Evolutionary conservation across 2,797 vertebrate genomes (phyloP), one percentile per base, ranked within the genome.

Genomic region (Catharus ustulatus): DNA sequence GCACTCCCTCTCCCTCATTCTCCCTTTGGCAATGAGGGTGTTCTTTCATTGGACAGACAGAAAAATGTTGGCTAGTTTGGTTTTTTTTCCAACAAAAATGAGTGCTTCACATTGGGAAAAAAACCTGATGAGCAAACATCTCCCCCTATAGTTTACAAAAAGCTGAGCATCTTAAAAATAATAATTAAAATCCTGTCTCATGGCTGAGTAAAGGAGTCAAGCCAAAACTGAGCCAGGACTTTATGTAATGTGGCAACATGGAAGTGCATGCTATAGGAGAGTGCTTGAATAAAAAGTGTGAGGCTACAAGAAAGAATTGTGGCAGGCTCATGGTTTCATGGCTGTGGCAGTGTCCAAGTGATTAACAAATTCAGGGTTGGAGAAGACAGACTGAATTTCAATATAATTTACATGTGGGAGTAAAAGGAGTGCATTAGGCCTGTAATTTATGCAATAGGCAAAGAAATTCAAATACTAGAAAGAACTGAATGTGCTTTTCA

Each of bases 101-200:
- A 89, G 13, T 48, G 8, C 36, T 81, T 75, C 20, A 84, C 11
- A 19, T 15, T n/a, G 30, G 15, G 5, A 38, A 57, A 43, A 59
- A 59, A 42, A 43, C 17, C 10, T 34, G 20, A 64, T 69, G 52
- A 88, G 55, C 45, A 80, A 88, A 92, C 9, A 73, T 84, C 84
- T 94, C 91, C 92, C 91, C 77, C 94, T 91, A 8, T 63, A 86
- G 94, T 63, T 36, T 63, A 34, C 48, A 79, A 89, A 67, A 93
- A 87, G 62, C 34, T 58, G 62, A 95, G 58, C 80, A 88, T 52
- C 43, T 62, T 62, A n/a, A 22, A 80, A 63, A 19, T 62, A 69
- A 36, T 4, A 27, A 73, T 54, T 64, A 71, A 76, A 87, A 75
- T 40, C 43, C 13, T 19, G 6, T 62, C 32, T 73, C 42, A 43